Evolutionary conservation across 1,140 invertebrate genomes (phyloP).

Genomic region (Parasteatoda tepidariorum): DNA sequence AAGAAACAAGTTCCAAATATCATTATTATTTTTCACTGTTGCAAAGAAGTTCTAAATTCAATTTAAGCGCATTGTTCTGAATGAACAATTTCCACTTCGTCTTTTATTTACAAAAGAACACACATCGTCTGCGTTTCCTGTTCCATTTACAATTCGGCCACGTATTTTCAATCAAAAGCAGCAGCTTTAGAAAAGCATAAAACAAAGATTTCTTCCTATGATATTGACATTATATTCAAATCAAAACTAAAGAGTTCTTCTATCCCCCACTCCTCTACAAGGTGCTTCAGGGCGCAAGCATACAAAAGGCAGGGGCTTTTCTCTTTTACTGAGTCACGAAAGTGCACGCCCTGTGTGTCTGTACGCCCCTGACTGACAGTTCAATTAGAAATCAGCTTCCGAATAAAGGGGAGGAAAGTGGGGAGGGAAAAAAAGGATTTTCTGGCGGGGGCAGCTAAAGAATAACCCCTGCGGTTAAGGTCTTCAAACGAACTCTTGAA

Average conservation of each 20-base stretch:
- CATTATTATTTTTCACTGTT: no score
- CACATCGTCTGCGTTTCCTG: no score
- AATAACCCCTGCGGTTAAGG: constrained; percentile 35
- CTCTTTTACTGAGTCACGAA: constrained; percentile 23
- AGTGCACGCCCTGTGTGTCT: neutral
- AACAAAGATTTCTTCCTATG: constrained; percentile 6
- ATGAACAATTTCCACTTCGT: no score
- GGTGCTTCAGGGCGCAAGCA: neutral
- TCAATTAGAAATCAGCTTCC: constrained; percentile 53
- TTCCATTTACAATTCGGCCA: no score
- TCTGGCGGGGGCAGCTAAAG: neutral
- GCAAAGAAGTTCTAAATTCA: no score
- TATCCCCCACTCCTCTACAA: neutral
- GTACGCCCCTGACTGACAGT: constrained; percentile 33
- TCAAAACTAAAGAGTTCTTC: neutral
- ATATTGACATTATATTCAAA: constrained; percentile 56
- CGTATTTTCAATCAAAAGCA: neutral
- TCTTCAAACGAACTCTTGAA: constrained; percentile 27
- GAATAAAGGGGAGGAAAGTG: neutral
- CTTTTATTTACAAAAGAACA: no score
- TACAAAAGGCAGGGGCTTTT: constrained; percentile 20
- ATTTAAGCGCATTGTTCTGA: no score
- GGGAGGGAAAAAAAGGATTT: neutral
- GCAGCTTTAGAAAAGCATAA: neutral
- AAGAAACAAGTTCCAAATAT: no score